Percentiles rank a stretch among this genome's conserved stretches.
Evolutionary conservation across 2,797 vertebrate species (phyloP).

Genomic region (Tachyglossus aculeatus): DNA sequence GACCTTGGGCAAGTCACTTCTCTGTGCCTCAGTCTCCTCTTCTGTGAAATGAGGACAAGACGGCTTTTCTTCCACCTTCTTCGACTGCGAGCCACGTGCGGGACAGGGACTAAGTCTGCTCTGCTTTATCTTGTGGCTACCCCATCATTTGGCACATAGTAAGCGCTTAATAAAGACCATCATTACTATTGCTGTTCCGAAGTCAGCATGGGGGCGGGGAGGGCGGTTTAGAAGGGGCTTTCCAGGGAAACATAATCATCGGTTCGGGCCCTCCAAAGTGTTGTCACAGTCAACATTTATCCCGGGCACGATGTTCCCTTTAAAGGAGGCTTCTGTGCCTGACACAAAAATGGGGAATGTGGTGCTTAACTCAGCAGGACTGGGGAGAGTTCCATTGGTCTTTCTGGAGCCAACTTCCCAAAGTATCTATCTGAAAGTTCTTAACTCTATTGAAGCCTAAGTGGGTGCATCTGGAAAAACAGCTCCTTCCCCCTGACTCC

Average conservation of each 20-base stretch:
- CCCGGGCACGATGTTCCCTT: not conserved
- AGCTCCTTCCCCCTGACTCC: not conserved
- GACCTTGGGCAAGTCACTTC: too few relatives aligned
- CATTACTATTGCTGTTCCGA: not conserved
- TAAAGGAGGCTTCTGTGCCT: not conserved
- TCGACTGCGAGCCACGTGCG: too few relatives aligned
- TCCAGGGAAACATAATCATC: not conserved
- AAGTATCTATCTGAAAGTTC: slow-evolving; percentile 18
- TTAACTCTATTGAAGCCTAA: not conserved
- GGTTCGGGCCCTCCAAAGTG: not conserved
- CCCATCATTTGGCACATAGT: not conserved
- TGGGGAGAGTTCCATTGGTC: slow-evolving; percentile 23
- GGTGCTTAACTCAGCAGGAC: not conserved
- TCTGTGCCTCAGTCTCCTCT: too few relatives aligned
- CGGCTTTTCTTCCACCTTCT: too few relatives aligned
- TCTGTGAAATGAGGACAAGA: too few relatives aligned
- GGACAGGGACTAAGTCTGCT: not conserved
- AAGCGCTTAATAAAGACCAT: not conserved
- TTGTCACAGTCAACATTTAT: not conserved
- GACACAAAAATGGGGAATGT: slow-evolving; percentile 5
- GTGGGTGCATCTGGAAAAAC: slow-evolving; percentile 16
- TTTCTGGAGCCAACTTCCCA: slow-evolving; percentile 1
- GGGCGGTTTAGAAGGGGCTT: not conserved
- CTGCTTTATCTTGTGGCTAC: not conserved
- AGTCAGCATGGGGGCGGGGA: not conserved